A percentile compares a stretch with the other conserved stretches of the same genome.
Conservation (phyloP, 2,113 vertebrate species). For the Elaphurus davidianus region DNA sequence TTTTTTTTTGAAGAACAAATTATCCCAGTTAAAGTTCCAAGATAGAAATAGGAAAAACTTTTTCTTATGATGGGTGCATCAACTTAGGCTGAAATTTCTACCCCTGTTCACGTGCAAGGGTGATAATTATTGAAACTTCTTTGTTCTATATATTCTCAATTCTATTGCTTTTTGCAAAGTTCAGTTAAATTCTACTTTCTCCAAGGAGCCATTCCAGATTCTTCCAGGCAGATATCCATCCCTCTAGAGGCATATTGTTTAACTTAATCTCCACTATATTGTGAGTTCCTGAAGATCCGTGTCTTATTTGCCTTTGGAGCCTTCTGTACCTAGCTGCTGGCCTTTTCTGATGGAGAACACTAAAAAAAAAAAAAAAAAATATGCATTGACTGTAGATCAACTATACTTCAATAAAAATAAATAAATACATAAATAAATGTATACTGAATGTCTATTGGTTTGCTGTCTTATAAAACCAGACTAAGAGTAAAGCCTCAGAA, state of each 20-base stretch:
- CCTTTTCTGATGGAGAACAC: background rate
- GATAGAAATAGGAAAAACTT: background rate
- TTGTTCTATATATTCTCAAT: background rate
- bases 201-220: background rate
- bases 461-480: background rate
- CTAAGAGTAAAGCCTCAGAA: background rate
- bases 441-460: background rate
- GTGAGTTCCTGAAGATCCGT: background rate
- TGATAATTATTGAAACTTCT: background rate
- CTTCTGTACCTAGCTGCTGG: background rate
- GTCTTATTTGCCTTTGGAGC: background rate
- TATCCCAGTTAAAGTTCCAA: background rate
- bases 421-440: background rate
- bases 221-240: background rate
- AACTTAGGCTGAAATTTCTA: background rate
- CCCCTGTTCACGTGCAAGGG: background rate
- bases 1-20: background rate
- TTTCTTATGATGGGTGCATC: background rate
- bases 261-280: background rate
- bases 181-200: background rate
- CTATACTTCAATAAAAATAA: background rate
- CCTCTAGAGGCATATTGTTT: background rate
- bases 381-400: background rate
- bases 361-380: background rate
- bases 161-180: background rate